A percentile compares a stretch with the other conserved stretches of the same genome.
Evolutionary conservation across 2,797 vertebrate genomes (phyloP).

Genomic region (Enteromius argenteus): DNA sequence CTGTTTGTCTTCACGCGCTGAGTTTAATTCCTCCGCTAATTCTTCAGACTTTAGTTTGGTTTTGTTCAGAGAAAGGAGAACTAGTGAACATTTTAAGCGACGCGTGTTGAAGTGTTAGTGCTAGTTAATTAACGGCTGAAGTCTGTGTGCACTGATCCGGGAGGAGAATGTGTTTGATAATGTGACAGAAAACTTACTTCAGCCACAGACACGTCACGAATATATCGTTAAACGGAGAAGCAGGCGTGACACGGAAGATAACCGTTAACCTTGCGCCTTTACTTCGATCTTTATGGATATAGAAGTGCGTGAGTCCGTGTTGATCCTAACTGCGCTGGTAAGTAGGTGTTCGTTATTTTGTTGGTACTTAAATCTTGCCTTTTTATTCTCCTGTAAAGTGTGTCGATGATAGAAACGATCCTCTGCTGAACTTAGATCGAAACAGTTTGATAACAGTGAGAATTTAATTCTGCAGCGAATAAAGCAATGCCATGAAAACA

Average conservation of each 20-base stretch:
- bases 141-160: background rate
- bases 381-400: background rate
- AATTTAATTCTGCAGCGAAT: background rate
- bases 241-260: background rate
- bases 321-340: background rate
- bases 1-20: background rate
- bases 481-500: background rate
- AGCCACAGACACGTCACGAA: no score
- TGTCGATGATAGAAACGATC: background rate
- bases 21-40: background rate
- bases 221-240: background rate
- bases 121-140: background rate
- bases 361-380: background rate
- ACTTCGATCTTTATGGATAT: background rate
- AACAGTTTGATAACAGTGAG: background rate
- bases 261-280: rapidly evolving
- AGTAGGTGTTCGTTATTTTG: background rate
- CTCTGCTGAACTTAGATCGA: background rate
- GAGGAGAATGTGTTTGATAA: background rate
- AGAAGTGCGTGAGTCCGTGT: background rate
- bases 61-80: background rate
- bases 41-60: background rate
- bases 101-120: background rate
- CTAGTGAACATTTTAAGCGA: background rate
- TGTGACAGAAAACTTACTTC: background rate